Evolutionary conservation across 2,888 invertebrate genomes (phyloP), one percentile per base, ranked within the genome.

Genomic region (Oligia strigilis): DNA sequence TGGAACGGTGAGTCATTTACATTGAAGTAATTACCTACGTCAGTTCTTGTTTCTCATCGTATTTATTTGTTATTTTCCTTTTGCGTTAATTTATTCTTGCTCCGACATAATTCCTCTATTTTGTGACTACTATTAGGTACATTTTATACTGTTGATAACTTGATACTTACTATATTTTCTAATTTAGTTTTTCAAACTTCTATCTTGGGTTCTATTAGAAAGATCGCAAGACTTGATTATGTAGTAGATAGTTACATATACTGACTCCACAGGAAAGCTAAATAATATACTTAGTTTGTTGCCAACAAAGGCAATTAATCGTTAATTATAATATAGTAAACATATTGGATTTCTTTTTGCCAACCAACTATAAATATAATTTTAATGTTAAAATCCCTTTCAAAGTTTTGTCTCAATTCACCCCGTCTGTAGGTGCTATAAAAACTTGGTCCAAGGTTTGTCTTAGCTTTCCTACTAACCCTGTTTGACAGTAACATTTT

Each of bases 1-100:
- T 83, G 95, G 95, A 58, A 92, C 83, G 91, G 97, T 97, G 93
- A 94, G 96, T 93, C 71, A 78, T 79, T 82, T 72, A 66, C 29
- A 40, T 52, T 23, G 46, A 74, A 67, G 64, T 75, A 77, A 71
- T 65, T 73, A 58, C n/a, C 58, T 11, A 73, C 75, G 62, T 87
- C 66, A 81, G 58, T 74, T 46, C 9, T n/a, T 43, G 55, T 67
- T 72, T 65, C 58, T 55, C 62, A 40, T 62, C 46, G 29, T 46
- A 75, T 77, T 86, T 81, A 75, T 64, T 49, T 76, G 52, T 85
- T 85, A 77, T 86, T 85, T 85, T 85, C 85, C 87, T 85, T 75
- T 49, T 46, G 40, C 40, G n/a, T 49, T 64, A 43, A 19, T 66
- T 69, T 65, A 77, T 49, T 77, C 29, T 52, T 2, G 8, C 14